Evolutionary conservation across 2,797 vertebrate species (phyloP).

Genomic region (Scolopax bukidnonensis): DNA sequence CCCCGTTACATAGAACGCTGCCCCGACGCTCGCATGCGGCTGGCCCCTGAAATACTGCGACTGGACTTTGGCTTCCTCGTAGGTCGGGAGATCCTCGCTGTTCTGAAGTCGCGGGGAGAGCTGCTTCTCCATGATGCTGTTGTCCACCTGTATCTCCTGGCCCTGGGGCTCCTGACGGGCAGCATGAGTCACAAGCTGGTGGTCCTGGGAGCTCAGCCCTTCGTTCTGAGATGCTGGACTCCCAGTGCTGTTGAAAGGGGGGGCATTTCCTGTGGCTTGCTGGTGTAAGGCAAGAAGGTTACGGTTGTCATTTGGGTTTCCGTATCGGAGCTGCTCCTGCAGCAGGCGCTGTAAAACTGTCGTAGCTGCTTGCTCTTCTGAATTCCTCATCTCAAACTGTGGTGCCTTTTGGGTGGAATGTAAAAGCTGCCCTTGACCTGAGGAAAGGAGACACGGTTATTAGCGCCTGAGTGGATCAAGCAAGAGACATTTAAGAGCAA

Average conservation of each 20-base stretch:
- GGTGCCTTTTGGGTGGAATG: slow-evolving; percentile 80
- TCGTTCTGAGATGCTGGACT: slow-evolving; percentile 75
- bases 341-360: slow-evolving; percentile 96
- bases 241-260: slow-evolving; percentile 77
- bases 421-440: slow-evolving; percentile 81
- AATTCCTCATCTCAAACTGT: slow-evolving; percentile 92
- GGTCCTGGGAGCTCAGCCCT: slow-evolving; percentile 85
- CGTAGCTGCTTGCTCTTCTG: slow-evolving; percentile 90
- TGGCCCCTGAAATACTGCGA: slow-evolving; percentile 95
- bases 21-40: slow-evolving; percentile 86
- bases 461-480: slow-evolving; percentile 4
- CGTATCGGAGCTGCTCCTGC: slow-evolving; percentile 96
- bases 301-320: slow-evolving; percentile 87
- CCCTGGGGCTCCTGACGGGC: slow-evolving; percentile 99
- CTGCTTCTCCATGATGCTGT: slow-evolving; percentile 91
- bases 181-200: slow-evolving; percentile 88
- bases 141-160: slow-evolving; percentile 96
- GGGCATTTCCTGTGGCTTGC: slow-evolving; percentile 83
- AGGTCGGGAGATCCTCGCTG: slow-evolving; percentile 93
- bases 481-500: slow-evolving; percentile 5
- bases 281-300: slow-evolving; percentile 91
- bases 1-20: slow-evolving; percentile 93
- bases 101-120: slow-evolving; percentile 84
- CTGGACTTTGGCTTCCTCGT: slow-evolving; percentile 98
- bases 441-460: slow-evolving; percentile 74